Percentiles rank a stretch among this genome's conserved stretches.
Conservation (phyloP, 2,888 invertebrate genomes). For the Tillus elongatus region DNA sequence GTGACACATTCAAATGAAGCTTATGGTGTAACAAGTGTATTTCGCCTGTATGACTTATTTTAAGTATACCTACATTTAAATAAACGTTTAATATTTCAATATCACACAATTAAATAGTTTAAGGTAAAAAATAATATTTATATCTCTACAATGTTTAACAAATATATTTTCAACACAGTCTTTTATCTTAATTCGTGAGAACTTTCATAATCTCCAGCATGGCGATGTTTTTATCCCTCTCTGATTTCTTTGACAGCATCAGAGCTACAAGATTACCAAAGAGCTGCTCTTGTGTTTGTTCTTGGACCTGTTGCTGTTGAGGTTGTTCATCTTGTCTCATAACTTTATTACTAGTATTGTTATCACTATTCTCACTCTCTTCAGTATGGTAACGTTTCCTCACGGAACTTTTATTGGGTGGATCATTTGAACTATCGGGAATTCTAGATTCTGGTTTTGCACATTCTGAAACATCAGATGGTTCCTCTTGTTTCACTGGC, state of each 20-base stretch:
- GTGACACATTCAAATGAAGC: no score
- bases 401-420: constrained; percentile 18
- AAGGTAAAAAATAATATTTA: no score
- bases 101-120: no score
- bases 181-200: constrained; percentile 27
- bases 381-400: no score
- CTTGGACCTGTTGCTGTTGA: constrained; percentile 8
- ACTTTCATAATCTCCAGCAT: constrained; percentile 34
- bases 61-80: no score
- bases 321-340: constrained; percentile 8
- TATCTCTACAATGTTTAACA: no score
- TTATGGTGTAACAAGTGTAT: no score
- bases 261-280: constrained; percentile 32
- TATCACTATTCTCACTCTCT: constrained; percentile 15
- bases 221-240: constrained; percentile 28
- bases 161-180: no score
- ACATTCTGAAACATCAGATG: no score
- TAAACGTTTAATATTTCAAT: no score
- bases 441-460: constrained; percentile 14
- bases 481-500: constrained; percentile 22
- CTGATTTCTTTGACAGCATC: constrained; percentile 28
- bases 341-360: neutral
- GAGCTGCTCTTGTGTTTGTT: constrained; percentile 28
- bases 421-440: constrained; percentile 24
- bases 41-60: no score